phyloP scores from a whole-genome alignment of 2,113 vertebrate species.

The Burhinus oedicnemus region DNA sequence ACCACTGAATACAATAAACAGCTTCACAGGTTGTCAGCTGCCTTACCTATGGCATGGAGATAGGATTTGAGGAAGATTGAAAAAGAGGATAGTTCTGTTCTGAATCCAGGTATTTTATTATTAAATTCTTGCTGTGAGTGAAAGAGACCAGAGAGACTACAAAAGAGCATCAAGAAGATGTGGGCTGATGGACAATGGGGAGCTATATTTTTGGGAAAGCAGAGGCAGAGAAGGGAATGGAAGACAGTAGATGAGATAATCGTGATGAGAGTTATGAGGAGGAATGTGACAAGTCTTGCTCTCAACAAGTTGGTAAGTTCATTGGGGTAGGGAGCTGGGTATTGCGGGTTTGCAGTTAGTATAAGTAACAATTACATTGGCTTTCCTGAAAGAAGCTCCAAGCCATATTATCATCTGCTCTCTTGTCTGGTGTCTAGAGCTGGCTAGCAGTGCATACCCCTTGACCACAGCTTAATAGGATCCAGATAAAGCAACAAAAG shows the following conservation, averaged over 20 bases:
- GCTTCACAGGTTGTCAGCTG: neutral
- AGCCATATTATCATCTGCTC: neutral
- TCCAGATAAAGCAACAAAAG: neutral
- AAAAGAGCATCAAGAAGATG: neutral
- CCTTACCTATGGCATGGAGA: neutral
- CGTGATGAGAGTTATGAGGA: neutral
- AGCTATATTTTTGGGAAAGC: conserved; percentile 21
- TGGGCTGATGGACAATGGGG: neutral
- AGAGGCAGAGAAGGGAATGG: neutral
- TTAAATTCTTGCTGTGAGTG: neutral
- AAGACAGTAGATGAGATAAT: neutral
- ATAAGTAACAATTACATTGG: neutral
- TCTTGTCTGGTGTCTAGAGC: neutral
- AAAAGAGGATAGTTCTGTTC: neutral
- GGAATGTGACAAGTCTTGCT: neutral
- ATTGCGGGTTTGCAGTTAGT: neutral
- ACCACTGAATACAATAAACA: neutral
- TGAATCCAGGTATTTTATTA: neutral
- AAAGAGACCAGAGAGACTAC: neutral
- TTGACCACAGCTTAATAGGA: neutral
- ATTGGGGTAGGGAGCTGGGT: neutral
- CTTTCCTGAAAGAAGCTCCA: neutral
- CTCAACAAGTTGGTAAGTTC: neutral
- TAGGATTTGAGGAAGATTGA: neutral
- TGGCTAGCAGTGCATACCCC: neutral